phyloP scores from a whole-genome alignment of 2,888 invertebrate species.

The Sepiola atlantica region DNA sequence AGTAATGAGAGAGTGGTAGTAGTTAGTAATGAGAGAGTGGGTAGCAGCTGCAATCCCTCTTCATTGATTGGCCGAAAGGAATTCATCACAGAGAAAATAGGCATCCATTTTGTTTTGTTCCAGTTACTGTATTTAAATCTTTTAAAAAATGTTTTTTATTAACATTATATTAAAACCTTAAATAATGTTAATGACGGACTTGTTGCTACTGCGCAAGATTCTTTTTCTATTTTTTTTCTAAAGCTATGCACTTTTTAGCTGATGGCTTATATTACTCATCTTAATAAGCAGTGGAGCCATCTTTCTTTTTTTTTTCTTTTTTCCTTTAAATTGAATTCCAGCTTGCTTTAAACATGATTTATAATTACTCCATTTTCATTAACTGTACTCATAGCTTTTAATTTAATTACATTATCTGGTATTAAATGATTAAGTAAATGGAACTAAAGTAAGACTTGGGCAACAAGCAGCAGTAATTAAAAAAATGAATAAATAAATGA shows the following conservation, averaged over 20 bases:
- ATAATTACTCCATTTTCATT: constrained; percentile 32
- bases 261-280: background rate
- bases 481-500: background rate
- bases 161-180: background rate
- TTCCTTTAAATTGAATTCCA: background rate
- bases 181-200: background rate
- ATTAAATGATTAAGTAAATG: background rate
- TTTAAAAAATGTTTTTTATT: background rate
- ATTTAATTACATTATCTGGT: background rate
- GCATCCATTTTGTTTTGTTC: background rate
- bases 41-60: background rate
- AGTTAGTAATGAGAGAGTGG: background rate
- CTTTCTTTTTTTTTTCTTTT: background rate
- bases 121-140: background rate
- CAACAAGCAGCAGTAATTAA: background rate
- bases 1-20: too few species aligned
- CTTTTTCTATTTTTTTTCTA: background rate
- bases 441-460: background rate
- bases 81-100: background rate
- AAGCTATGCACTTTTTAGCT: background rate
- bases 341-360: background rate
- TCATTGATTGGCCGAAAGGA: background rate
- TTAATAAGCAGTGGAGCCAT: background rate
- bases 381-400: background rate
- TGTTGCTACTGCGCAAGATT: background rate